phyloP scores from a whole-genome alignment of 2,113 vertebrate species.

The Sinocyclocheilus anshuiensis region DNA sequence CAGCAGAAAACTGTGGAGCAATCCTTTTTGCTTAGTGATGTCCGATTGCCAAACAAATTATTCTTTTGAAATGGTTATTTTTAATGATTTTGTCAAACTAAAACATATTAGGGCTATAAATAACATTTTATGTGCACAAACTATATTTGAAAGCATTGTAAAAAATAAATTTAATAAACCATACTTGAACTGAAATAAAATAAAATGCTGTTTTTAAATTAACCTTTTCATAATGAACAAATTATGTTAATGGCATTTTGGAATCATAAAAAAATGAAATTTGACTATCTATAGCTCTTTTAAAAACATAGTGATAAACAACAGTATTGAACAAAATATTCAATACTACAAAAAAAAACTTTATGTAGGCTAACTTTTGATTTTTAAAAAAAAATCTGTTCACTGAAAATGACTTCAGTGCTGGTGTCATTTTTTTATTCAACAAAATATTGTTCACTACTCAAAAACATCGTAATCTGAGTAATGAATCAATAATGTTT shows the following conservation, averaged over 20 bases:
- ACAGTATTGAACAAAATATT: too few relatives aligned
- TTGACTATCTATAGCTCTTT: not conserved
- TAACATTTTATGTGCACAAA: not conserved
- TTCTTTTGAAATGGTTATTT: not conserved
- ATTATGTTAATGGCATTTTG: not conserved
- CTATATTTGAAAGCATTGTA: not conserved
- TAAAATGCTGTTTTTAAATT: not conserved
- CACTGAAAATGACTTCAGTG: not conserved
- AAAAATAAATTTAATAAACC: too few relatives aligned
- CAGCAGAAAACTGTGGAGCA: too few relatives aligned
- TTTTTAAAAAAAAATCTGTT: too few relatives aligned
- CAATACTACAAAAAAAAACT: too few relatives aligned
- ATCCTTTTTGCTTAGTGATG: not conserved
- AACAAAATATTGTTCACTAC: not conserved
- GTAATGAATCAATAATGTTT: not conserved
- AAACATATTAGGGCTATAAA: not conserved
- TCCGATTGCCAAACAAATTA: not conserved
- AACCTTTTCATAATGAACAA: not conserved
- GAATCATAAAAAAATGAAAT: not conserved
- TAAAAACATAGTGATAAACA: not conserved
- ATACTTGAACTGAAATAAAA: not conserved
- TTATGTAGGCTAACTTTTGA: too few relatives aligned
- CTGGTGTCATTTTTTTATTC: not conserved
- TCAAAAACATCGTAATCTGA: not conserved
- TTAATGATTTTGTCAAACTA: not conserved